Conservation (phyloP, 2,888 invertebrate species). For the Drosophila niveifrons region DNA sequence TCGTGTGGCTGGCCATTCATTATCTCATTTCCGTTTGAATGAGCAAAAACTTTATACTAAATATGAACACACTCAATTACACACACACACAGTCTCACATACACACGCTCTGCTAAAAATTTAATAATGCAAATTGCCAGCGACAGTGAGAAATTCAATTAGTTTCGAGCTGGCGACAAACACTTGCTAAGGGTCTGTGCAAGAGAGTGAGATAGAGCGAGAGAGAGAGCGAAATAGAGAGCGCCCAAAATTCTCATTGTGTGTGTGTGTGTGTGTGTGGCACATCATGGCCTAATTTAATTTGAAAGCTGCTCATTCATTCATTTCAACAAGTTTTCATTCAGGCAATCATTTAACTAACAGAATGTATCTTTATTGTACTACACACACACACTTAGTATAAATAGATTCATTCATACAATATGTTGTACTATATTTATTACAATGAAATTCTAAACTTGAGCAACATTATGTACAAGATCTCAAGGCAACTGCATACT, state of each 20-base stretch:
- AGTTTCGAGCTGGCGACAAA: conserved; percentile 68
- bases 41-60: conserved; percentile 68
- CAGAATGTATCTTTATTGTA: conserved; percentile 16
- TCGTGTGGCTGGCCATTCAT: conserved; percentile 62
- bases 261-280: conserved; percentile 40
- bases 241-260: conserved; percentile 36
- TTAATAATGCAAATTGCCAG: conserved; percentile 82
- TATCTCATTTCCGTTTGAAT: conserved; percentile 81
- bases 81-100: conserved; percentile 23
- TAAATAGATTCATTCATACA: conserved; percentile 16
- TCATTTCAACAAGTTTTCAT: conserved; percentile 63
- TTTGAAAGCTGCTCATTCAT: conserved; percentile 76
- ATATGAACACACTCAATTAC: conserved; percentile 52
- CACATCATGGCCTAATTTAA: conserved; percentile 80
- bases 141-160: conserved; percentile 84
- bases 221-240: conserved; percentile 27
- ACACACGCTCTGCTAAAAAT: conserved; percentile 64
- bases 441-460: neutral
- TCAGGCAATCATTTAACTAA: conserved; percentile 62
- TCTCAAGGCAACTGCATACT: conserved; percentile 4
- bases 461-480: neutral
- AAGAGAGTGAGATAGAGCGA: conserved; percentile 24
- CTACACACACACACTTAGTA: neutral
- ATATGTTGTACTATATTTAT: neutral
- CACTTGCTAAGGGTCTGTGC: conserved; percentile 45